These are phyloP conservation scores for Colossoma macropomum DNA, from an alignment of 2,113 vertebrate species.

Conservation along the genomic window DNA sequence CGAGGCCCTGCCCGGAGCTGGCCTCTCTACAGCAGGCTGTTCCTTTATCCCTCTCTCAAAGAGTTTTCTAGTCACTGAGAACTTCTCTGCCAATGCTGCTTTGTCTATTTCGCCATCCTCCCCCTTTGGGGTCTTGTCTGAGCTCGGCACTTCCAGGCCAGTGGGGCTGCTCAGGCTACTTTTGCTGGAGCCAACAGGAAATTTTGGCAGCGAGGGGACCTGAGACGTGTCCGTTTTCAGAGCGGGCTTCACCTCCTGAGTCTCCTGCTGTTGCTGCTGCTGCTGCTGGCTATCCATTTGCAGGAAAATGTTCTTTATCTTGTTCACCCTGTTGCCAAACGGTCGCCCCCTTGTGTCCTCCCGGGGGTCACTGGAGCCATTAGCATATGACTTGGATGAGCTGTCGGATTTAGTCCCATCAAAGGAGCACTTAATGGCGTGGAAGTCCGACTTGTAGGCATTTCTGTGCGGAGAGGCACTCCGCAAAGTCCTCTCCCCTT, in stretches of 20 bases:
- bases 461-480: constrained; percentile 93
- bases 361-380: constrained; percentile 78
- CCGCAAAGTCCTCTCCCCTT: constrained; percentile 87
- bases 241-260: constrained; percentile 78
- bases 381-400: constrained; percentile 76
- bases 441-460: constrained; percentile 91
- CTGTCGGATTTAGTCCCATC: constrained; percentile 82
- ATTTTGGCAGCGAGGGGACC: constrained; percentile 72
- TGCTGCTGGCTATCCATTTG: constrained; percentile 87
- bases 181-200: constrained; percentile 75
- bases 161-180: constrained; percentile 72
- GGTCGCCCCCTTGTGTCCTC: constrained; percentile 85
- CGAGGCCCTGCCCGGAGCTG: constrained; percentile 75
- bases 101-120: constrained; percentile 90
- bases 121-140: constrained; percentile 80
- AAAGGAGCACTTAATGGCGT: constrained; percentile 91
- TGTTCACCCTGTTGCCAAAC: constrained; percentile 88
- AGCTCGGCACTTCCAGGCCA: constrained; percentile 68
- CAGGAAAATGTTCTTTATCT: constrained; percentile 93
- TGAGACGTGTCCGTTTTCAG: constrained; percentile 72
- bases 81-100: constrained; percentile 88
- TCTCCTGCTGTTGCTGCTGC: constrained; percentile 80
- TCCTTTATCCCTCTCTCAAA: constrained; percentile 88
- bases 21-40: constrained; percentile 77
- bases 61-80: constrained; percentile 90